Evolutionary conservation across 1,140 invertebrate genomes (phyloP), one percentile per base, ranked within the genome.

Genomic region (Heliothis virescens): DNA sequence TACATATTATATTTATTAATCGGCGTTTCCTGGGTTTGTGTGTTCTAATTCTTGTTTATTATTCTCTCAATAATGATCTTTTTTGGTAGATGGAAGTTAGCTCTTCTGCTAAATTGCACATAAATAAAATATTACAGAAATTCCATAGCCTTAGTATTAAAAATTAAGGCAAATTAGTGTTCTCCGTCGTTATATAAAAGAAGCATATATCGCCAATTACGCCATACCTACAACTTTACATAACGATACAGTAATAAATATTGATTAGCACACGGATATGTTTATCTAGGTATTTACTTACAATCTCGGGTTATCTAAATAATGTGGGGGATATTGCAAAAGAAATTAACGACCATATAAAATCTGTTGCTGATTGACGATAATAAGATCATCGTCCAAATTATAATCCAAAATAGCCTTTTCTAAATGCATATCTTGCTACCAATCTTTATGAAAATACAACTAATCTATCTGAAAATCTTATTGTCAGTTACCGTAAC

Each of bases 221-320:
- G 16, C n/a, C 15, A 53, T 55, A 55, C n/a, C 26, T n/a, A 65
- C 34, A 18, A 65, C 34, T 13, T 9, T 67, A 21, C 48, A 21
- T 18, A 1, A 41, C 18, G 21, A 21, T 21, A 41, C 55, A 12
- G 2, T 67, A 21, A 3, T 67, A 67, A 41, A 41, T 67, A 48
- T 67, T 12, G 18, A 67, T 67, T 67, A 16, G 21, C 63, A 48
- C 41, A 67, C 63, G 63, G 63, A 48, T 65, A 65, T 16, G n/a
- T 15, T 65, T 65, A 65, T 65, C 34, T 65, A 18, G 5, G n/a
- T 16, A 65, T 67, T 18, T 48, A 67, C 11, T 21, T 16, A 12
- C 41, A 67, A 48, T 67, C 63, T 67, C 11, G 16, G 63, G 63
- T 67, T 67, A 67, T 67, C 63, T 5, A 16, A 18, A 16, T 41